phyloP scores from a whole-genome alignment of 2,888 invertebrate species.

The Pelosia muscerda region DNA sequence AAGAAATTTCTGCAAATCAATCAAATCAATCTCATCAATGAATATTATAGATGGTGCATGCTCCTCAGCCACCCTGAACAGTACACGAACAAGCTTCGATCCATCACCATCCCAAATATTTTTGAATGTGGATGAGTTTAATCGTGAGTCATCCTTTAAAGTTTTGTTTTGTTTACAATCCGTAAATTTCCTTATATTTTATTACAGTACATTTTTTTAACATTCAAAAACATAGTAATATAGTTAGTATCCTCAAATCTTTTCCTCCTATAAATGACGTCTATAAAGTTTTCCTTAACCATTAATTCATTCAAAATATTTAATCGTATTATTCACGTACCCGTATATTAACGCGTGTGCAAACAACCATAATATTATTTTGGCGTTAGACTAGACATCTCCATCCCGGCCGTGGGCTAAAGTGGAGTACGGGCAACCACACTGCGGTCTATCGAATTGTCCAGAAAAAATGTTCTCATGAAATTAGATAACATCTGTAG shows the following conservation, averaged over 20 bases:
- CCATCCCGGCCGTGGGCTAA: too few species aligned
- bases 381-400: too few species aligned
- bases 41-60: slow-evolving; percentile 99
- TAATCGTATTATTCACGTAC: neutral
- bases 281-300: slow-evolving; percentile 1
- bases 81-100: slow-evolving; percentile 98
- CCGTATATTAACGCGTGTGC: neutral
- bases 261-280: neutral
- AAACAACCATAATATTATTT: neutral
- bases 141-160: too few species aligned
- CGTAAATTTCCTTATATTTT: too few species aligned
- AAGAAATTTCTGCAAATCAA: too few species aligned
- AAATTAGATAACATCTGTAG: too few species aligned
- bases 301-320: neutral
- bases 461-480: too few species aligned
- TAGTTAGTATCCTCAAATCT: neutral
- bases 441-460: too few species aligned
- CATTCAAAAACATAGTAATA: neutral
- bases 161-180: too few species aligned
- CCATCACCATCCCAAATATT: too few species aligned
- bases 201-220: neutral
- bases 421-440: too few species aligned
- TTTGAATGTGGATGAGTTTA: too few species aligned
- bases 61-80: slow-evolving; percentile 99
- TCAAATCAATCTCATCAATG: slow-evolving; percentile 99